phyloP scores from a whole-genome alignment of 2,113 vertebrate species.

The Charadrius vociferus region DNA sequence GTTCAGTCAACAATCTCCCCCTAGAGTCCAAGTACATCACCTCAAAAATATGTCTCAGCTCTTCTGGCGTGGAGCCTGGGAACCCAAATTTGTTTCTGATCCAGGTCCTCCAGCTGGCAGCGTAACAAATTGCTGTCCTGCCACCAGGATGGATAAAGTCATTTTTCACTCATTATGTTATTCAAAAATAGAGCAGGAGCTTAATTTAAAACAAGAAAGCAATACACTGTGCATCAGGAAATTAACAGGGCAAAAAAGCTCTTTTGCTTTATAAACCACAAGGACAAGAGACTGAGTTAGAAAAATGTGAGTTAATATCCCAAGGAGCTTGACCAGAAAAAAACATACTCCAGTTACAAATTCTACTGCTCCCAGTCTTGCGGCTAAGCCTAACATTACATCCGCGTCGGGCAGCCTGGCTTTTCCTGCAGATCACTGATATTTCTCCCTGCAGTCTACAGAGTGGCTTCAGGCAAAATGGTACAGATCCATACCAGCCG shows the following conservation, averaged over 20 bases:
- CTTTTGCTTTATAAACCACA: not conserved
- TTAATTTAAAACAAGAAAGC: slow-evolving; percentile 42
- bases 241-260: not conserved
- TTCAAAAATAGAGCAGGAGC: slow-evolving; percentile 51
- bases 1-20: slow-evolving; percentile 27
- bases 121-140: slow-evolving; percentile 15
- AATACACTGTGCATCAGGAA: slow-evolving; percentile 8
- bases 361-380: not conserved
- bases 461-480: not conserved
- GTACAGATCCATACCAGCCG: not conserved
- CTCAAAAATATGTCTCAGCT: slow-evolving; percentile 64
- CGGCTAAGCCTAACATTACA: not conserved
- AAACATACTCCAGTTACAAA: not conserved
- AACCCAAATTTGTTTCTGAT: slow-evolving; percentile 60
- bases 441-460: not conserved
- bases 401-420: not conserved
- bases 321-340: slow-evolving; percentile 5
- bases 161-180: slow-evolving; percentile 54
- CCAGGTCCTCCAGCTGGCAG: slow-evolving; percentile 56
- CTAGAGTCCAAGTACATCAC: slow-evolving; percentile 50
- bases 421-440: not conserved
- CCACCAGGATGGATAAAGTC: slow-evolving; percentile 26
- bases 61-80: slow-evolving; percentile 45
- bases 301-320: not conserved
- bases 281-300: not conserved